A percentile compares a stretch with the other conserved stretches of the same genome.
phyloP scores from a whole-genome alignment of 1,140 invertebrate species.

The Drosophila repleta region DNA sequence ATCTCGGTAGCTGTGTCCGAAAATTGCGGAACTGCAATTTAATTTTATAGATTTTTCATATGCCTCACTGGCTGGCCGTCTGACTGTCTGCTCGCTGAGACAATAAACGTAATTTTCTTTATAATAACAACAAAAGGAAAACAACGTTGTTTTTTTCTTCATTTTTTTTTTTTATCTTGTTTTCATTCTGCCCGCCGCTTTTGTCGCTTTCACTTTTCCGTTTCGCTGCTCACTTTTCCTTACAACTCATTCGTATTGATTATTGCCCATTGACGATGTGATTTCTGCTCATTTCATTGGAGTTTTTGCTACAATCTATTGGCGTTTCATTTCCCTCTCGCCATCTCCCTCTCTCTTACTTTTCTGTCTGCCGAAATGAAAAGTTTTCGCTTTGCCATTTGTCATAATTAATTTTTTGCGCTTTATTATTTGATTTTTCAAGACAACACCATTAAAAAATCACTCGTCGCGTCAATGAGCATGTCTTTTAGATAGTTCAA shows the following conservation, averaged over 20 bases:
- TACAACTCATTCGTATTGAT: slow-evolving; percentile 72
- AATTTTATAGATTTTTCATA: slow-evolving; percentile 60
- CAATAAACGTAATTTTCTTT: slow-evolving; percentile 65
- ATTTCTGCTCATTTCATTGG: slow-evolving; percentile 49
- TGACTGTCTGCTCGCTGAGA: slow-evolving; percentile 12
- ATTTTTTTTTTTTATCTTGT: slow-evolving; percentile 22
- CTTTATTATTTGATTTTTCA: slow-evolving; percentile 65
- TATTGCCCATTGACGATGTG: slow-evolving; percentile 64
- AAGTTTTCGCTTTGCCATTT: slow-evolving; percentile 71
- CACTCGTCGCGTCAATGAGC: slow-evolving; percentile 29
- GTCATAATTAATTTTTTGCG: slow-evolving; percentile 75
- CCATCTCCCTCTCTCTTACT: background rate
- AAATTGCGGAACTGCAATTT: slow-evolving; percentile 68
- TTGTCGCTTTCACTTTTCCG: slow-evolving; percentile 72
- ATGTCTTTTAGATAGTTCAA: slow-evolving; percentile 31
- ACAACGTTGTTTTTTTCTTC: slow-evolving; percentile 21
- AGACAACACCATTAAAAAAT: slow-evolving; percentile 52
- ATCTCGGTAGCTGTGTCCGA: slow-evolving; percentile 36
- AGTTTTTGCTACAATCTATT: slow-evolving; percentile 17
- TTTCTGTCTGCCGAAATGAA: slow-evolving; percentile 50
- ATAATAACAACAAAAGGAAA: slow-evolving; percentile 14
- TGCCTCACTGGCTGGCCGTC: background rate
- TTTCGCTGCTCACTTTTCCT: slow-evolving; percentile 63
- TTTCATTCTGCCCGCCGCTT: slow-evolving; percentile 39
- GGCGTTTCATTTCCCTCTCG: background rate